phyloP scores from a whole-genome alignment of 2,113 vertebrate species.

The Microcebus griseorufus region DNA sequence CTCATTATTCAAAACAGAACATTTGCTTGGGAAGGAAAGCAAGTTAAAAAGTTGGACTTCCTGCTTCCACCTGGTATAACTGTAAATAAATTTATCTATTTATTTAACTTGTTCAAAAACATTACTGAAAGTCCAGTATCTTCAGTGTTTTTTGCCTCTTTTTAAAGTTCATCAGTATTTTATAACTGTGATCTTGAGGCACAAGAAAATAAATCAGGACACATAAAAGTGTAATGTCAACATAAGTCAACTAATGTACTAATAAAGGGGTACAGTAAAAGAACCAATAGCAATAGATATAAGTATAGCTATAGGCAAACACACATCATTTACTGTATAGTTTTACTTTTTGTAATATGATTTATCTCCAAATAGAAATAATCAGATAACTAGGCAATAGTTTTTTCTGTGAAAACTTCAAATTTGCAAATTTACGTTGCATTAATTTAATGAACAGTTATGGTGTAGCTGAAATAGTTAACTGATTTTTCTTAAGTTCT shows the following conservation, averaged over 20 bases:
- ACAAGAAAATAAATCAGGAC: background rate
- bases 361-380: slow-evolving; percentile 42
- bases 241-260: background rate
- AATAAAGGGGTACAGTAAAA: background rate
- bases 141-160: background rate
- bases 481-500: background rate
- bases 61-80: background rate
- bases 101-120: slow-evolving; percentile 6
- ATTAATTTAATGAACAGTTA: slow-evolving; percentile 21
- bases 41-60: background rate
- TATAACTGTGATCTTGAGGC: background rate
- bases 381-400: background rate
- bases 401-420: background rate
- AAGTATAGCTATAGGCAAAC: background rate
- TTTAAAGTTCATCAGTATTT: background rate
- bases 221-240: slow-evolving; percentile 5
- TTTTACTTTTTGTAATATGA: background rate
- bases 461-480: background rate
- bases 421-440: background rate
- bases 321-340: background rate
- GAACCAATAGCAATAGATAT: background rate
- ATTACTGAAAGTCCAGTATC: background rate
- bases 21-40: background rate
- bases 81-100: background rate
- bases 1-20: background rate